Evolutionary conservation across 92 coral and sea anemone genomes (phyloP).

Genomic region (Epizoanthus ramosus): DNA sequence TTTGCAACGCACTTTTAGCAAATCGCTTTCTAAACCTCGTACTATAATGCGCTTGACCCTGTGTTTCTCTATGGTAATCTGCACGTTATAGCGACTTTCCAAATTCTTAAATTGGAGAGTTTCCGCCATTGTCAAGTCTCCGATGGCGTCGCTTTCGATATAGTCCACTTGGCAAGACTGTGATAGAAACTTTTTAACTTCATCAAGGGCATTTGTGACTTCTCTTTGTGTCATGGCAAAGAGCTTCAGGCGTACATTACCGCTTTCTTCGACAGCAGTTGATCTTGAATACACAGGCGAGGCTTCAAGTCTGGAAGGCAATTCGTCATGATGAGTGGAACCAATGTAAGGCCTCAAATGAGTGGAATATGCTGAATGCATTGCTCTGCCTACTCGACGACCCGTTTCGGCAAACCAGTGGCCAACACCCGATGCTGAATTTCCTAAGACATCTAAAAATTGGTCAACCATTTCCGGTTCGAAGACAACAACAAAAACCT

Average conservation of each 20-base stretch:
- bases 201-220: background rate
- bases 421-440: background rate
- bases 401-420: background rate
- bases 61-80: conserved; percentile 26
- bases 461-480: conserved; percentile 26
- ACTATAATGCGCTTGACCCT: conserved; percentile 27
- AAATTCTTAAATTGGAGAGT: background rate
- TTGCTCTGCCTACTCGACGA: background rate
- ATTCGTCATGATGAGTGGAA: background rate
- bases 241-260: conserved; percentile 4
- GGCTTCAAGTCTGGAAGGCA: background rate
- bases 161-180: conserved; percentile 3
- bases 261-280: background rate
- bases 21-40: conserved; percentile 33
- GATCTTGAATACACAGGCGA: background rate
- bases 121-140: conserved; percentile 5
- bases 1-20: background rate
- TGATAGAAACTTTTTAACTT: background rate
- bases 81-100: background rate
- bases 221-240: conserved; percentile 15
- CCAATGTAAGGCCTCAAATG: background rate
- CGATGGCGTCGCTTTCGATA: conserved; percentile 15
- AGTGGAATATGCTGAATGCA: background rate
- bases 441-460: background rate
- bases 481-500: conserved; percentile 67